Evolutionary conservation across 1,140 invertebrate species (phyloP), one percentile per base, ranked within the genome.

Genomic region (Drosophila lacteicornis): DNA sequence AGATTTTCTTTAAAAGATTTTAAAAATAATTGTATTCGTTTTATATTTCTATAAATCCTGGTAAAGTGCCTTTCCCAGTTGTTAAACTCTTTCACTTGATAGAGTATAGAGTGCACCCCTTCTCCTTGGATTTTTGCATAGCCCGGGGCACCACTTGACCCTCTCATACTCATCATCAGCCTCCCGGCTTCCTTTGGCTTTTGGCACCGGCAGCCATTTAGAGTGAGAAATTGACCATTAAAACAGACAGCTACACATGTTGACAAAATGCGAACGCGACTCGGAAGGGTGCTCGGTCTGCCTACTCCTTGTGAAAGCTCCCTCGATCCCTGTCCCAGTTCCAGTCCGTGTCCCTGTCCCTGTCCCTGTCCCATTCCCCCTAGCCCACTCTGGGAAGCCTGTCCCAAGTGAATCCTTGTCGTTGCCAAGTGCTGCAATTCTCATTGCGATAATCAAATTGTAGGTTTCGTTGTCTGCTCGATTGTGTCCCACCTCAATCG

Each of bases 151-250:
- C 9, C 57, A 47, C 49, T 45, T 59, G 66, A 19, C 47, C 57
- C 65, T 59, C 33, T 36, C 33, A 36, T 36, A 2, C 33, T 42
- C 59, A 19, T 53, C 45, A 22, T 19, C 53, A 40, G 40, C 46
- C 42, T 42, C n/a, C 36, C 11, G 42, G 30, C 57, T n/a, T 63
- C 63, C 63, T 67, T 59, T n/a, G 60, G 56, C 53, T 46, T 74
- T 77, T 30, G 58, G 71, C 67, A 49, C 51, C 67, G 36, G 67
- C 53, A 50, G 55, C 80, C 86, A 92, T 91, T 92, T 91, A 92
- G 91, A 81, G 91, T 92, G 91, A 92, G 86, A 91, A 92, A 92
- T 92, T 91, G 91, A 74, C 91, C 91, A 91, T 91, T 92, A 91
- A 88, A 91, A 80, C 80, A 81, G 85, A 90, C 85, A 88, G 84